phyloP scores from a whole-genome alignment of 2,888 invertebrate species.

The Thalpophila matura region DNA sequence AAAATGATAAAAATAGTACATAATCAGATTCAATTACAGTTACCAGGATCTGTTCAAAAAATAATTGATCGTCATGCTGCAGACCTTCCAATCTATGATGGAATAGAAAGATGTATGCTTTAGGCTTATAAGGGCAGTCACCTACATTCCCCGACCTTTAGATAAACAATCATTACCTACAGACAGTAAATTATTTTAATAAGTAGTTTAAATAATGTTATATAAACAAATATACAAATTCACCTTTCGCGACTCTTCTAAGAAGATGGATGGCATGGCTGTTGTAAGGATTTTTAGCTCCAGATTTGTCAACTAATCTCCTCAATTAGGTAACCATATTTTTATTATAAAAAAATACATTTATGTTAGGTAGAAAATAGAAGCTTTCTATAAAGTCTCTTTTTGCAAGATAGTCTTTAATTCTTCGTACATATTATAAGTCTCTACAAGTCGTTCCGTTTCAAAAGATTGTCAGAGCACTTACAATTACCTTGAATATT shows the following conservation, averaged over 20 bases:
- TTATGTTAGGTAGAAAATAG: not conserved
- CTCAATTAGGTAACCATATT: not conserved
- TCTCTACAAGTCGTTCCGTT: constrained; percentile 7
- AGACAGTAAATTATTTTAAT: too few species aligned
- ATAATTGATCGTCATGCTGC: too few species aligned
- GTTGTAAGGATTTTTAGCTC: not conserved
- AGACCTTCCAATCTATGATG: too few species aligned
- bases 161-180: too few species aligned
- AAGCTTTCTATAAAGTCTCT: constrained; percentile 14
- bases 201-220: too few species aligned
- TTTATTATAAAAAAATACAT: too few species aligned
- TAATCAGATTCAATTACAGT: too few species aligned
- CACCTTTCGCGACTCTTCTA: not conserved
- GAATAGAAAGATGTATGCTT: too few species aligned
- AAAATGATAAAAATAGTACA: too few species aligned
- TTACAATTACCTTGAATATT: constrained; percentile 45
- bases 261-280: not conserved
- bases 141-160: too few species aligned
- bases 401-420: constrained; percentile 2
- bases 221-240: not conserved
- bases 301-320: not conserved
- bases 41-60: too few species aligned
- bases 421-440: constrained; percentile 13
- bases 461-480: constrained; percentile 22
- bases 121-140: too few species aligned